phyloP scores from a whole-genome alignment of 2,113 vertebrate species.

The Odobenus rosmarus region DNA sequence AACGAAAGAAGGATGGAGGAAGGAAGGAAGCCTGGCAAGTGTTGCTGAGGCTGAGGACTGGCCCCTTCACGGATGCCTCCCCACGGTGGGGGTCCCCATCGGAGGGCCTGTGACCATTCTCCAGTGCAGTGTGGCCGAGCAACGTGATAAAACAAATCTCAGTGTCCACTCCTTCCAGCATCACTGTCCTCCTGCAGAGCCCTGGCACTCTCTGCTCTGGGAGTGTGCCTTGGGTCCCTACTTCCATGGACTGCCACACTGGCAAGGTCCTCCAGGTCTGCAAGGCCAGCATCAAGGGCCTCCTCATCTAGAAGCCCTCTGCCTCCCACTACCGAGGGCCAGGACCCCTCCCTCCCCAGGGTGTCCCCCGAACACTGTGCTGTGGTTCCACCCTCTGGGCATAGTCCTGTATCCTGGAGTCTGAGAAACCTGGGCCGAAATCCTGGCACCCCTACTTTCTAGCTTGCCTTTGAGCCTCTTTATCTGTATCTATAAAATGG shows the following conservation, averaged over 20 bases:
- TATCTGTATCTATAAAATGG: neutral
- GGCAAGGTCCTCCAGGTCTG: neutral
- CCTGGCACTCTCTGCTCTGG: no score
- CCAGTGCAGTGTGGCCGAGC: neutral
- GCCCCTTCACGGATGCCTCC: neutral
- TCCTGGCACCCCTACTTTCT: neutral
- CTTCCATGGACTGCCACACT: neutral
- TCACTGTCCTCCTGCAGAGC: neutral
- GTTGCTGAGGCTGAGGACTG: neutral
- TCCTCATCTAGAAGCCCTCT: neutral
- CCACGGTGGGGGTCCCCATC: neutral
- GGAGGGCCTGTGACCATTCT: neutral
- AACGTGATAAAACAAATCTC: neutral
- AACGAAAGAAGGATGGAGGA: neutral
- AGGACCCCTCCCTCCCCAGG: neutral
- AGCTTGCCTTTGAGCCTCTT: neutral
- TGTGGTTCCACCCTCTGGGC: neutral
- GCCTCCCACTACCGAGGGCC: neutral
- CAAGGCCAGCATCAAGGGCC: neutral
- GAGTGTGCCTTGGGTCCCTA: neutral
- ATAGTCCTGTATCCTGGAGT: neutral
- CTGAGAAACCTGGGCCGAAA: neutral
- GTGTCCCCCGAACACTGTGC: neutral
- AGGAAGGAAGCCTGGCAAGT: neutral
- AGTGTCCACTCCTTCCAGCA: neutral